phyloP scores from a whole-genome alignment of 2,888 invertebrate species.

The Ormyrus rosae region DNA sequence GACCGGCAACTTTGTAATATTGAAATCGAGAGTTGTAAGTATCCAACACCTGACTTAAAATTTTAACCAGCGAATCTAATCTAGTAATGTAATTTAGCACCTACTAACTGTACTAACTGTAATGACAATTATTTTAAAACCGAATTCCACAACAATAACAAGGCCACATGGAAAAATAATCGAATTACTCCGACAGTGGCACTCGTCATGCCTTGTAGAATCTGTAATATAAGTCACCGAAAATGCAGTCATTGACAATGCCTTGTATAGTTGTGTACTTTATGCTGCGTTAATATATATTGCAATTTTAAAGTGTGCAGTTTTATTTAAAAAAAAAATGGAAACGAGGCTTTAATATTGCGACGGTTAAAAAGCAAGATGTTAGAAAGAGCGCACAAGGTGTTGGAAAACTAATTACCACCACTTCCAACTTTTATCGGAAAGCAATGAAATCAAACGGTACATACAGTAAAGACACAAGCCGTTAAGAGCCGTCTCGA shows the following conservation, averaged over 20 bases:
- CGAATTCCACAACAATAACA: not conserved
- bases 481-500: too few relatives aligned
- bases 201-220: constrained; percentile 30
- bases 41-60: constrained; percentile 66
- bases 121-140: not conserved
- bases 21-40: constrained; percentile 99
- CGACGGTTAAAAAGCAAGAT: too few relatives aligned
- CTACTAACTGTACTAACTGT: not conserved
- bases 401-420: too few relatives aligned
- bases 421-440: too few relatives aligned
- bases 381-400: too few relatives aligned
- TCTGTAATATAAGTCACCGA: not conserved
- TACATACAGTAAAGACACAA: too few relatives aligned
- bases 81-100: not conserved
- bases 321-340: too few relatives aligned
- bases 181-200: constrained; percentile 14
- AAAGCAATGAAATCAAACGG: too few relatives aligned
- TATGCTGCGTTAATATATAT: too few relatives aligned
- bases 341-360: too few relatives aligned
- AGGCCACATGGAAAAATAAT: not conserved
- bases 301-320: too few relatives aligned
- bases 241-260: constrained; percentile 29
- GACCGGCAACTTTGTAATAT: constrained; percentile 96
- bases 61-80: not conserved
- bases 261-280: too few relatives aligned